These are phyloP conservation scores for Neopelma chrysocephalum DNA, from an alignment of 2,797 vertebrate genomes.

Conservation along the genomic window DNA sequence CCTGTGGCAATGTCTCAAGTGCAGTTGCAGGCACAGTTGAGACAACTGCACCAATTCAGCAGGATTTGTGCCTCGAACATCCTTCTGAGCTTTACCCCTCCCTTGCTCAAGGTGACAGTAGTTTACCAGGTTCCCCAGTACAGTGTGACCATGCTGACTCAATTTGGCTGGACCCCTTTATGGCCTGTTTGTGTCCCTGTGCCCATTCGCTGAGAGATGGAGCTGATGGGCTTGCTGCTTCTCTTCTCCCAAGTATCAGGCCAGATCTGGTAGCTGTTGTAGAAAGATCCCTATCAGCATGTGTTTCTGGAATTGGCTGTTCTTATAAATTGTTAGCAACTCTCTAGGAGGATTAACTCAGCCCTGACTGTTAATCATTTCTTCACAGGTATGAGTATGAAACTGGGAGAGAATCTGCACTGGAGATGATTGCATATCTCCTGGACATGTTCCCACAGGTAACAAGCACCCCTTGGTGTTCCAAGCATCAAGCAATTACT, in stretches of 20 bases:
- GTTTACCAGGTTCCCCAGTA: not conserved
- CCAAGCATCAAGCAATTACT: not conserved
- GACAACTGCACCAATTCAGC: not conserved
- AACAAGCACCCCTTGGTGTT: not conserved
- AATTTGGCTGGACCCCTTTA: not conserved
- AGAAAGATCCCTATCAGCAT: not conserved
- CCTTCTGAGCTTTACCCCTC: not conserved
- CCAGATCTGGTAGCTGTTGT: not conserved
- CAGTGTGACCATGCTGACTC: not conserved
- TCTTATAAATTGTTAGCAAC: not conserved
- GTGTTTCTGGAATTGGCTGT: not conserved
- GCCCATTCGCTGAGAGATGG: not conserved
- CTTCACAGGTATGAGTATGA: conserved; percentile 87
- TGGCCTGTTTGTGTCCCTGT: not conserved
- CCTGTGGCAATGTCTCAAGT: not conserved
- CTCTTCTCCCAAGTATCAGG: not conserved
- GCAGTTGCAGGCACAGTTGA: not conserved
- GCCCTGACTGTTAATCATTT: not conserved
- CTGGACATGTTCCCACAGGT: conserved; percentile 92
- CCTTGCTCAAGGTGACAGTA: not conserved
- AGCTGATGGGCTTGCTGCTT: not conserved
- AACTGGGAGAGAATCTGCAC: conserved; percentile 89
- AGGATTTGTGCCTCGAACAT: not conserved
- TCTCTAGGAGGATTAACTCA: not conserved
- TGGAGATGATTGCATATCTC: conserved; percentile 92